These are phyloP conservation scores for Myiopsitta monachus DNA, from an alignment of 2,113 vertebrate genomes.

Conservation along the genomic window DNA sequence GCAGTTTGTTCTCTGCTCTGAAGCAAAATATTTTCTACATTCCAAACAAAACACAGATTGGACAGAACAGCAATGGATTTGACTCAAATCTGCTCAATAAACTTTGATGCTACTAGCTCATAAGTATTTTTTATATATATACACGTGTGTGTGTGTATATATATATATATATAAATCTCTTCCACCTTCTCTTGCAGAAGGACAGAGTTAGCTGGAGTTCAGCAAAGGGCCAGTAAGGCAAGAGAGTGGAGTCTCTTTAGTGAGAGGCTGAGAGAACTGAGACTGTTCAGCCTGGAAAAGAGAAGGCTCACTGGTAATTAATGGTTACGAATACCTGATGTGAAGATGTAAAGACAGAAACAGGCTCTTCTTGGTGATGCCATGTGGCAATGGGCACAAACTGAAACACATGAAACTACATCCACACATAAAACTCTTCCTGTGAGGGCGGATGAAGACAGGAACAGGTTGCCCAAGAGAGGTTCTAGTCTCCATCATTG, in stretches of 20 bases:
- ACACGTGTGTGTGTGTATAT: too few species aligned
- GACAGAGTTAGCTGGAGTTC: neutral
- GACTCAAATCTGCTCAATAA: neutral
- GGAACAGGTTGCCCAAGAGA: neutral
- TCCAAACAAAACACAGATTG: neutral
- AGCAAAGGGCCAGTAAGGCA: neutral
- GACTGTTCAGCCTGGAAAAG: neutral
- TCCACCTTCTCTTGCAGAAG: neutral
- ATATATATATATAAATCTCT: neutral
- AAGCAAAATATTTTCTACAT: neutral
- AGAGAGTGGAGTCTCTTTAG: neutral
- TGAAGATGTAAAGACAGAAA: neutral
- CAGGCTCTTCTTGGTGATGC: neutral
- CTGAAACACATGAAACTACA: neutral
- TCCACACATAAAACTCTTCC: neutral
- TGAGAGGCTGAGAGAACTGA: neutral
- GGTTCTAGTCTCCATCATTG: neutral
- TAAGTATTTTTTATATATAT: neutral
- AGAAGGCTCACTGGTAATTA: neutral
- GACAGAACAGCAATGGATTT: neutral
- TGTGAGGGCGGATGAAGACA: neutral
- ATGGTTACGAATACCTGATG: neutral
- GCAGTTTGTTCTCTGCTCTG: neutral
- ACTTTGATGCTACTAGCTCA: neutral
- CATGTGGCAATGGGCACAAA: neutral